These are phyloP conservation scores for Chalcosyrphus nemorum DNA, from an alignment of 2,888 invertebrate species.

Conservation along the genomic window DNA sequence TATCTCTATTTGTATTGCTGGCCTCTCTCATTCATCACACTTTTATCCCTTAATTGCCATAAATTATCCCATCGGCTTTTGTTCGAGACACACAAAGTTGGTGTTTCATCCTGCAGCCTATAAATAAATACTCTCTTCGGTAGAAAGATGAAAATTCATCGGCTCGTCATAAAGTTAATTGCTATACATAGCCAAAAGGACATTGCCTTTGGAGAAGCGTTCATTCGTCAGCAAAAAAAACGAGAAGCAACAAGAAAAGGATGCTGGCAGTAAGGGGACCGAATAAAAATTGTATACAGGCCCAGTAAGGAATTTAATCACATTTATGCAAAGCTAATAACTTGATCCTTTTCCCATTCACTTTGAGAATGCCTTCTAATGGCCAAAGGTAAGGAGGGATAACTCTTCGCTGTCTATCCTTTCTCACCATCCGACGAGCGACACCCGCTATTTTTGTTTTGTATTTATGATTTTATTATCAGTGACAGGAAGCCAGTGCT, in stretches of 20 bases:
- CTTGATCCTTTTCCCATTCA: slow-evolving; percentile 55
- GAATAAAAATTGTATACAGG: neutral
- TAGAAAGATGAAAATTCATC: slow-evolving; percentile 56
- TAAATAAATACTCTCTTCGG: slow-evolving; percentile 42
- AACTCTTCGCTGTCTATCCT: slow-evolving; percentile 28
- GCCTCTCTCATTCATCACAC: slow-evolving; percentile 40
- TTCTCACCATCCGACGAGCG: neutral
- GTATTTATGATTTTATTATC: slow-evolving; percentile 34
- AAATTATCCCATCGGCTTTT: slow-evolving; percentile 63
- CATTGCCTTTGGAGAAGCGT: slow-evolving; percentile 25
- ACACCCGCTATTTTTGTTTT: neutral
- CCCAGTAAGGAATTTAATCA: slow-evolving; percentile 46
- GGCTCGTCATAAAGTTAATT: slow-evolving; percentile 64
- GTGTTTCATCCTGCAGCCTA: slow-evolving; percentile 4
- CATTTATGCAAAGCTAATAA: slow-evolving; percentile 64
- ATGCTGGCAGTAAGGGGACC: neutral
- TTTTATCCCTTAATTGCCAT: slow-evolving; percentile 64
- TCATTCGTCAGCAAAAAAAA: slow-evolving; percentile 30
- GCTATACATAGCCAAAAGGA: slow-evolving; percentile 39
- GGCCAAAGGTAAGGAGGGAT: slow-evolving; percentile 10
- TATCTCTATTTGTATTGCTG: no score
- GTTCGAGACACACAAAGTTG: slow-evolving; percentile 35
- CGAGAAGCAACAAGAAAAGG: neutral
- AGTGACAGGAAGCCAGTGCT: slow-evolving; percentile 3
- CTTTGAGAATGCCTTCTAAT: slow-evolving; percentile 27